Conservation (phyloP, 2,113 vertebrate species). For the Sakesphorus luctuosus region DNA sequence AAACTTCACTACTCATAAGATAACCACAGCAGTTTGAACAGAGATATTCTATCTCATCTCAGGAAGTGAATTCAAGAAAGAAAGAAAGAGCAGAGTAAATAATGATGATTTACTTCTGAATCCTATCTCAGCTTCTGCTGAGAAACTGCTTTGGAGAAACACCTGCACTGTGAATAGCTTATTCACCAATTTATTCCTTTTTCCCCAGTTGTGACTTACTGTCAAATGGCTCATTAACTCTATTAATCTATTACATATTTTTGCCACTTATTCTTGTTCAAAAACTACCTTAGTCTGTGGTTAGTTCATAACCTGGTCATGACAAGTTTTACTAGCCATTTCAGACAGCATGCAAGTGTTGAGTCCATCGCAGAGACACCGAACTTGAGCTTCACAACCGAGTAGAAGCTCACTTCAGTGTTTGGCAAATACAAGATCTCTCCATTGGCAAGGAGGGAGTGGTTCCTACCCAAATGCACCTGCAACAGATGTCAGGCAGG, state of each 20-base stretch:
- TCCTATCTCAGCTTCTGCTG: background rate
- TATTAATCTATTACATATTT: background rate
- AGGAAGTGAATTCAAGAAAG: background rate
- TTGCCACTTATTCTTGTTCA: background rate
- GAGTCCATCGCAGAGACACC: background rate
- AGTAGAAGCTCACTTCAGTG: background rate
- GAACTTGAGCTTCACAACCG: background rate
- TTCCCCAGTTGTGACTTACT: background rate
- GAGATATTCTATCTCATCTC: background rate
- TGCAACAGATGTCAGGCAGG: background rate
- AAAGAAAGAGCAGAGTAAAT: background rate
- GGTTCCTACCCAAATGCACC: background rate
- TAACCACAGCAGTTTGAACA: background rate
- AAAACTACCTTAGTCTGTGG: background rate
- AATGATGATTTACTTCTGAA: background rate
- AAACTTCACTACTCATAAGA: background rate
- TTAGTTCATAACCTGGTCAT: background rate
- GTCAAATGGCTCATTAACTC: background rate
- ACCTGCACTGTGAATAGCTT: background rate
- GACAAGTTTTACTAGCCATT: background rate
- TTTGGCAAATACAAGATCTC: background rate
- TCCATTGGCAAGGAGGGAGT: background rate
- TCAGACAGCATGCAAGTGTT: background rate
- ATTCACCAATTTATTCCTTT: background rate
- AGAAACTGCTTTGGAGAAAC: background rate